phyloP scores from a whole-genome alignment of 2,797 vertebrate genomes.

The Lacerta viridis region DNA sequence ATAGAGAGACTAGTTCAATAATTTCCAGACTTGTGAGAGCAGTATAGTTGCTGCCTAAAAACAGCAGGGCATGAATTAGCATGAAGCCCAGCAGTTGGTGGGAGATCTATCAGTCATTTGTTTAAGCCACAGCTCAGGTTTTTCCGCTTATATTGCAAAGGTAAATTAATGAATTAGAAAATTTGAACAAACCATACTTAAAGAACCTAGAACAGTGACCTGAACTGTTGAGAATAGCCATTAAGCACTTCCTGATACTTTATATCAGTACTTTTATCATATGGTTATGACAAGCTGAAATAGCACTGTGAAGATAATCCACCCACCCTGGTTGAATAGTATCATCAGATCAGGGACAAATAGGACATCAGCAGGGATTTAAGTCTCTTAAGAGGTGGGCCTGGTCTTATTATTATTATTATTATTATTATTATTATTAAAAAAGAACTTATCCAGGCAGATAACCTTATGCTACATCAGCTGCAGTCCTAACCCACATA shows the following conservation, averaged over 20 bases:
- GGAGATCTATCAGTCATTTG: neutral
- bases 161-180: neutral
- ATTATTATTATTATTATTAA: too few relatives aligned
- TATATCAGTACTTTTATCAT: neutral
- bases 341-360: neutral
- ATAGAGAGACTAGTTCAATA: neutral
- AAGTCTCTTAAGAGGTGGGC: neutral
- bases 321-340: neutral
- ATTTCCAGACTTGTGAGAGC: neutral
- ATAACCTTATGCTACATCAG: neutral
- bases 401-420: too few relatives aligned
- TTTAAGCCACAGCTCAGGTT: neutral
- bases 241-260: neutral
- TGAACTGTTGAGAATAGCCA: neutral
- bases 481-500: too few relatives aligned
- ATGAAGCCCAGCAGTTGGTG: neutral
- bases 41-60: neutral
- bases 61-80: too few relatives aligned
- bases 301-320: neutral
- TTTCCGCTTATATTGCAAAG: neutral
- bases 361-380: neutral
- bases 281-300: constrained; percentile 1
- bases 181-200: neutral
- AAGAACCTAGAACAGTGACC: neutral
- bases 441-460: neutral